These are phyloP conservation scores for Antedon mediterranea DNA, from an alignment of 53 echinoderm and acorn worm species.

Conservation along the genomic window DNA sequence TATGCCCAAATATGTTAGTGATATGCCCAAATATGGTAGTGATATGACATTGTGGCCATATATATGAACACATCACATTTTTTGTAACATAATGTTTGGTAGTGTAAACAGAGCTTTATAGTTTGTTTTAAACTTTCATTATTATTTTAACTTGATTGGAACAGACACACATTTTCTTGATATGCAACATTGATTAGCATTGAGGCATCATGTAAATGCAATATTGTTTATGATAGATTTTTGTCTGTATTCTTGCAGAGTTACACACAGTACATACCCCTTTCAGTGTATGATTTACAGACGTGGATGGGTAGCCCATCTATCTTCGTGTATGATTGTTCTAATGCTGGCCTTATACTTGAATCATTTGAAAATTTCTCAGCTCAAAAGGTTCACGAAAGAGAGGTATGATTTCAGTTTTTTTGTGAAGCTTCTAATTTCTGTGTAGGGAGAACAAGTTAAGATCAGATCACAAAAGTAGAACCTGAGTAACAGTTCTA, in stretches of 20 bases:
- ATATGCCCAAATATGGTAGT: too few species aligned
- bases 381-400: conserved; percentile 71
- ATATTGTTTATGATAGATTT: not conserved
- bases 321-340: conserved; percentile 95
- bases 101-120: too few species aligned
- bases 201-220: not conserved
- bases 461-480: too few species aligned
- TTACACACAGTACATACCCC: conserved; percentile 88
- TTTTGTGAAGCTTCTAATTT: too few species aligned
- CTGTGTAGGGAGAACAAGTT: too few species aligned
- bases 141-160: not conserved
- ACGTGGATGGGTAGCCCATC: conserved; percentile 98
- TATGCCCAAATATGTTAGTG: too few species aligned
- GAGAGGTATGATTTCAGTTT: conserved; percentile 43
- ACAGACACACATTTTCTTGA: too few species aligned
- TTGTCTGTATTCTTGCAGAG: conserved; percentile 30
- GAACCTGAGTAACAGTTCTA: too few species aligned
- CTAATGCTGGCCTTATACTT: conserved; percentile 85
- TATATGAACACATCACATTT: too few species aligned
- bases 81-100: too few species aligned
- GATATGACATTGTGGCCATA: too few species aligned
- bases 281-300: conserved; percentile 91
- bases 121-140: not conserved
- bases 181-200: too few species aligned
- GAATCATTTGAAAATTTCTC: conserved; percentile 96